Conservation (phyloP, 2,888 invertebrate genomes). For the Philaethria dido region DNA sequence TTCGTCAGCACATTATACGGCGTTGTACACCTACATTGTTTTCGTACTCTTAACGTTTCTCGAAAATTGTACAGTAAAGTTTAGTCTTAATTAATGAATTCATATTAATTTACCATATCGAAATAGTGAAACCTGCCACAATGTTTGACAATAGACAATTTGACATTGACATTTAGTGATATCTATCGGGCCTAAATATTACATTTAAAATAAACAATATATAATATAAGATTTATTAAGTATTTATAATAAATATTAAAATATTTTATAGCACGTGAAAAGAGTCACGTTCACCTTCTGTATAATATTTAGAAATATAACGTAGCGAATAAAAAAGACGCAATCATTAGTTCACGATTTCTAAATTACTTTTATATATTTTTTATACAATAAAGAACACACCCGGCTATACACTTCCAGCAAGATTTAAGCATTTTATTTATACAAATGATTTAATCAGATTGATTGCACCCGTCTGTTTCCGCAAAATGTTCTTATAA, state of each 20-base stretch:
- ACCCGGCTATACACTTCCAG: slow-evolving; percentile 75
- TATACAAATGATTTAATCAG: slow-evolving; percentile 47
- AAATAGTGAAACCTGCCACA: background rate
- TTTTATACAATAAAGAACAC: slow-evolving; percentile 49
- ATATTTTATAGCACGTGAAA: background rate
- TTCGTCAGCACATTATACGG: background rate
- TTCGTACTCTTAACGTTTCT: background rate
- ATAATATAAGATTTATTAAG: background rate
- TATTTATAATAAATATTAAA: slow-evolving; percentile 13
- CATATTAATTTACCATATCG: background rate
- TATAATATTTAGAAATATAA: background rate
- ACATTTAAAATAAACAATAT: too few species aligned
- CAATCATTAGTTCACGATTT: background rate
- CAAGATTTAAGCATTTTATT: slow-evolving; percentile 73
- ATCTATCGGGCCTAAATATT: slow-evolving; percentile 18
- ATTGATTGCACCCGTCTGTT: slow-evolving; percentile 49
- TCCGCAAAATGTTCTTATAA: slow-evolving; percentile 41
- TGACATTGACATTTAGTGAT: slow-evolving; percentile 48
- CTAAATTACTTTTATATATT: background rate
- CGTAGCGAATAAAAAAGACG: background rate
- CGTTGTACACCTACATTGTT: background rate
- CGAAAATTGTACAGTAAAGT: too few species aligned
- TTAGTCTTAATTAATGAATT: too few species aligned
- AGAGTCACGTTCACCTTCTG: background rate
- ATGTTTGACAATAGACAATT: slow-evolving; percentile 29